Conservation (phyloP, 64 coral and sea anemone genomes). For the Montipora foliosa region DNA sequence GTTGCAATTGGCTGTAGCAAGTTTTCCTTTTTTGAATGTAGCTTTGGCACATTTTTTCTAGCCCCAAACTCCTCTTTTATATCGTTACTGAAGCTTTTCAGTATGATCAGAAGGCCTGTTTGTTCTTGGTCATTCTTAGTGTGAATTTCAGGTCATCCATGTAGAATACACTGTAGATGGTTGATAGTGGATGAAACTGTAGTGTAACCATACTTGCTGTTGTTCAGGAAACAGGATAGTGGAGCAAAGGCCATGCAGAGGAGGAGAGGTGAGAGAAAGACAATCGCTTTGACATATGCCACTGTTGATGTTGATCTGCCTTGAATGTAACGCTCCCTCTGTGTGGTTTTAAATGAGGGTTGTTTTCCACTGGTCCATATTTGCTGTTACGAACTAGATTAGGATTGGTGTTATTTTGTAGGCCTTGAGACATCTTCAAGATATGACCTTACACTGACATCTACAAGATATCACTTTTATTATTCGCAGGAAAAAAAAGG, state of each 20-base stretch:
- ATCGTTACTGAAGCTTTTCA: conserved; percentile 35
- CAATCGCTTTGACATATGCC: conserved; percentile 36
- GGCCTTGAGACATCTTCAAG: too few species aligned
- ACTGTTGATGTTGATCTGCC: conserved; percentile 41
- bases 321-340: conserved; percentile 1
- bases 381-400: not conserved
- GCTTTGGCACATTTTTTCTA: conserved; percentile 25
- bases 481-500: too few species aligned
- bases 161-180: conserved; percentile 15
- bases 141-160: conserved; percentile 17
- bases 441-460: too few species aligned
- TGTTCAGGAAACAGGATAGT: conserved; percentile 32
- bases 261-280: conserved; percentile 48
- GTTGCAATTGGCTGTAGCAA: not conserved
- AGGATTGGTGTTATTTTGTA: conserved; percentile 22
- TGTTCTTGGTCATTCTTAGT: conserved; percentile 22
- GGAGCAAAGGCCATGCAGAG: conserved; percentile 42
- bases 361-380: conserved; percentile 36
- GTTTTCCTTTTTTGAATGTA: conserved; percentile 1
- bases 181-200: conserved; percentile 1
- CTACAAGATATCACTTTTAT: too few species aligned
- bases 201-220: conserved; percentile 40
- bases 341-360: conserved; percentile 23
- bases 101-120: not conserved
- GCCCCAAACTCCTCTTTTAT: conserved; percentile 20